A percentile compares a stretch with the other conserved stretches of the same genome.
These are phyloP conservation scores for Shinisaurus crocodilurus DNA, from an alignment of 2,113 vertebrate genomes.

Conservation along the genomic window DNA sequence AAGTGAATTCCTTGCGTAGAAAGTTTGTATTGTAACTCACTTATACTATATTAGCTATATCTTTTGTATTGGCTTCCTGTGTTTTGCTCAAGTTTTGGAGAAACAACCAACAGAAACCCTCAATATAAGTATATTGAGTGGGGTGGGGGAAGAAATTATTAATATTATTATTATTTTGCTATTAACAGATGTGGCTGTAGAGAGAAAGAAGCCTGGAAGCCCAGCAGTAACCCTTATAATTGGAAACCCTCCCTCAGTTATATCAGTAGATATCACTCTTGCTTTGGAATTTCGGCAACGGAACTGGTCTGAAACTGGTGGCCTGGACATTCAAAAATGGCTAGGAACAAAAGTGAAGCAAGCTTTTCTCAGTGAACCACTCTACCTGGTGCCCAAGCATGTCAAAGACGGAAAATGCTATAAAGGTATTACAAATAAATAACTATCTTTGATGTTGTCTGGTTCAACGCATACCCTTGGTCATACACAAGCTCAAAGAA, in stretches of 20 bases:
- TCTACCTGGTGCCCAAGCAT: constrained; percentile 86
- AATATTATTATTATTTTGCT: constrained; percentile 36
- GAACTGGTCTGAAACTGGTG: constrained; percentile 73
- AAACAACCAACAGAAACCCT: neutral
- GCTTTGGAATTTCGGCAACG: constrained; percentile 71
- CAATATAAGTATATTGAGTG: too few relatives aligned
- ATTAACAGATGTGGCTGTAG: constrained; percentile 66
- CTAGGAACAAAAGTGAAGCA: constrained; percentile 79
- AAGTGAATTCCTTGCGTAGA: neutral
- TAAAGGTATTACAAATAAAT: constrained; percentile 66
- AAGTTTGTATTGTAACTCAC: neutral
- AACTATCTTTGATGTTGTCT: neutral
- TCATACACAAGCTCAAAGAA: neutral
- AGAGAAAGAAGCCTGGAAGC: constrained; percentile 74
- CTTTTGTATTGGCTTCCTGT: neutral
- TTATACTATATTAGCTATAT: neutral
- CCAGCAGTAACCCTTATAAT: constrained; percentile 87
- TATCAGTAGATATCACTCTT: constrained; percentile 87
- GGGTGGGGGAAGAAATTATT: neutral
- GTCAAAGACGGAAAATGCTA: constrained; percentile 72
- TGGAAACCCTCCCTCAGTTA: constrained; percentile 55
- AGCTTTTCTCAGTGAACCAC: neutral
- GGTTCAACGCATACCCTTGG: neutral
- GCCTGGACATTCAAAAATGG: constrained; percentile 80
- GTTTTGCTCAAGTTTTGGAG: neutral